Conservation (phyloP, 1,140 invertebrate species). For the Tenebrio molitor region DNA sequence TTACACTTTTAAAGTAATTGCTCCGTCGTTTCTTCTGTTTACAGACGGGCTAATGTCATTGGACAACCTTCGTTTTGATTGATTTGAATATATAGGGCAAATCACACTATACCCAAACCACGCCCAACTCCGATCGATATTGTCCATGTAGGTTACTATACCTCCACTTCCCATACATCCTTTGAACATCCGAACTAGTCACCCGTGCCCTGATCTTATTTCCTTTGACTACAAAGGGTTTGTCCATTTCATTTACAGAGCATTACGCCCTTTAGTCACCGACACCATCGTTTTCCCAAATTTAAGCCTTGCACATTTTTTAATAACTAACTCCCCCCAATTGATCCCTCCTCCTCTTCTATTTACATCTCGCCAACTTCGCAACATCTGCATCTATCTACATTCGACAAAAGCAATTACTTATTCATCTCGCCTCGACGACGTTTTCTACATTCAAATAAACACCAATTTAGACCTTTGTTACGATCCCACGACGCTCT, state of each 20-base stretch:
- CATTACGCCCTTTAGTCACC: conserved; percentile 38
- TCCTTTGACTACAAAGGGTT: conserved; percentile 48
- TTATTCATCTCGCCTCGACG: no score
- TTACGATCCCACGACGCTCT: background rate
- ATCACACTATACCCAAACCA: conserved; percentile 42
- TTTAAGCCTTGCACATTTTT: conserved; percentile 38
- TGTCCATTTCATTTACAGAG: conserved; percentile 45
- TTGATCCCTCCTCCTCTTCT: conserved; percentile 6
- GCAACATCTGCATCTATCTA: conserved; percentile 15
- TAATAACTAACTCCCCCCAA: background rate
- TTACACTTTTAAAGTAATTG: conserved; percentile 11
- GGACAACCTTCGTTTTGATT: conserved; percentile 37
- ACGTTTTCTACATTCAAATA: background rate
- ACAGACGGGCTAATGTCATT: conserved; percentile 6
- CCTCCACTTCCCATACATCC: conserved; percentile 41
- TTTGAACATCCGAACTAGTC: conserved; percentile 48
- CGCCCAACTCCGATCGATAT: conserved; percentile 48
- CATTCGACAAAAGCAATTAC: no score
- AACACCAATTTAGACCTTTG: no score
- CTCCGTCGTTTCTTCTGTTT: background rate
- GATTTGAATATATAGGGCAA: conserved; percentile 46
- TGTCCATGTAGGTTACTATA: conserved; percentile 50
- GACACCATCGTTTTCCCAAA: conserved; percentile 20
- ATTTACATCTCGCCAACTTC: conserved; percentile 5
- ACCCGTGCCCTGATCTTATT: conserved; percentile 42